These are phyloP conservation scores for Luscinia luscinia DNA, from an alignment of 2,797 vertebrate genomes.

Conservation along the genomic window DNA sequence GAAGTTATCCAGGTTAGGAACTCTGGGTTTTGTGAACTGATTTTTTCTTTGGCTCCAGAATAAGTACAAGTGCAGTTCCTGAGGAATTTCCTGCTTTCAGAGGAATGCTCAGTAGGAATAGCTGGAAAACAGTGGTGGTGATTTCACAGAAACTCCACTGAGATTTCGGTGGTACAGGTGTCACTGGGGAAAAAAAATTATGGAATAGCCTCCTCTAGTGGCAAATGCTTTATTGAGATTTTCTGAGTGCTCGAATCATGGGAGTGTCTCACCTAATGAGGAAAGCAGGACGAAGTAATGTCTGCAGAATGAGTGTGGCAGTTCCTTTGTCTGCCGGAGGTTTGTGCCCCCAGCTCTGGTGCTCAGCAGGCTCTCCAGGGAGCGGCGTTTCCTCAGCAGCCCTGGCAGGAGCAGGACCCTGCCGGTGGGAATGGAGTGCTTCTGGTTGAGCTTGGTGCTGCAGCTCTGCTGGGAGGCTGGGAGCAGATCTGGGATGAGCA, in stretches of 20 bases:
- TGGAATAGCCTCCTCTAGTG: conserved; percentile 57
- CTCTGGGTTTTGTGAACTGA: background rate
- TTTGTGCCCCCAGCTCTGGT: background rate
- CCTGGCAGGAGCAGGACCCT: no score
- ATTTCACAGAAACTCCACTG: background rate
- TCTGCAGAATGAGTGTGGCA: background rate
- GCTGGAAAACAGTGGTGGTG: background rate
- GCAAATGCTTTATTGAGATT: background rate
- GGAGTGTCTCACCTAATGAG: background rate
- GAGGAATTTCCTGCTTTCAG: background rate
- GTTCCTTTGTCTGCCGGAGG: background rate
- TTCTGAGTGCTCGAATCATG: background rate
- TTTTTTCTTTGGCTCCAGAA: background rate
- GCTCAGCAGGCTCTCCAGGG: background rate
- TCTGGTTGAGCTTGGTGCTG: background rate
- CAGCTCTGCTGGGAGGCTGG: no score
- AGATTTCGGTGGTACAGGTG: background rate
- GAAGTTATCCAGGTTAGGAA: background rate
- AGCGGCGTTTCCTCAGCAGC: no score
- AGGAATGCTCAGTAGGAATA: background rate
- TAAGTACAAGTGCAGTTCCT: background rate
- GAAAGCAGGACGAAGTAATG: background rate
- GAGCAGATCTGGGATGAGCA: no score
- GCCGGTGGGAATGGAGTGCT: background rate
- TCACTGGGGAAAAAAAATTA: background rate